phyloP scores from a whole-genome alignment of 2,113 vertebrate genomes.

The Tachycineta bicolor region DNA sequence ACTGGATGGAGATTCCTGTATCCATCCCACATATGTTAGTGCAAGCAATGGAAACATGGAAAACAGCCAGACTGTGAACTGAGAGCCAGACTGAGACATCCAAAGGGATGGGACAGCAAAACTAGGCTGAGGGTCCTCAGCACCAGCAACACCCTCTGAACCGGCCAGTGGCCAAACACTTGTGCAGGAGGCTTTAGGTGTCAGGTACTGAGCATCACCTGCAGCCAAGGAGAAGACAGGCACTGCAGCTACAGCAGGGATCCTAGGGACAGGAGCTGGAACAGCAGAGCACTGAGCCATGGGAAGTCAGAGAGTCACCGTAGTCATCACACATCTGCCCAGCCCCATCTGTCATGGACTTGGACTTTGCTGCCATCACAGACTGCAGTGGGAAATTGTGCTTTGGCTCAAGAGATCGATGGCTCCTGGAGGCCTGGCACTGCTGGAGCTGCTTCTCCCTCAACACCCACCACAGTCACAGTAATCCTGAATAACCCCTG shows the following conservation, averaged over 20 bases:
- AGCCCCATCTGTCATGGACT: accelerated
- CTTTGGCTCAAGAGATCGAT: neutral
- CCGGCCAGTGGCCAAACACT: neutral
- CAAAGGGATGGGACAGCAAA: neutral
- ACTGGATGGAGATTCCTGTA: neutral
- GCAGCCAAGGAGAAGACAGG: neutral
- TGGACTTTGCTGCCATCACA: neutral
- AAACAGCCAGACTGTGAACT: neutral
- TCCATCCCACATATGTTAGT: accelerated
- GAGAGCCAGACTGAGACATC: neutral
- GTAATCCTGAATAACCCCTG: neutral
- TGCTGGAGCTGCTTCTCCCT: neutral
- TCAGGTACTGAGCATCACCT: neutral
- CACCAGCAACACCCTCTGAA: neutral
- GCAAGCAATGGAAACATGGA: accelerated
- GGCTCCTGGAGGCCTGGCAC: neutral
- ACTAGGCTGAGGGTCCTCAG: neutral
- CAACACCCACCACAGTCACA: neutral
- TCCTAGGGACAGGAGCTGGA: neutral
- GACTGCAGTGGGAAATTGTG: neutral
- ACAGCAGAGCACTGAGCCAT: neutral
- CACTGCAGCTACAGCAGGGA: neutral
- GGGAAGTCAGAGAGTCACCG: neutral
- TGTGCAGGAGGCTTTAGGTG: neutral
- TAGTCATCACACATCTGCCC: accelerated